Base-by-base conservation (phyloP, 2,113 vertebrate genomes). In the Varanus salvator region DNA sequence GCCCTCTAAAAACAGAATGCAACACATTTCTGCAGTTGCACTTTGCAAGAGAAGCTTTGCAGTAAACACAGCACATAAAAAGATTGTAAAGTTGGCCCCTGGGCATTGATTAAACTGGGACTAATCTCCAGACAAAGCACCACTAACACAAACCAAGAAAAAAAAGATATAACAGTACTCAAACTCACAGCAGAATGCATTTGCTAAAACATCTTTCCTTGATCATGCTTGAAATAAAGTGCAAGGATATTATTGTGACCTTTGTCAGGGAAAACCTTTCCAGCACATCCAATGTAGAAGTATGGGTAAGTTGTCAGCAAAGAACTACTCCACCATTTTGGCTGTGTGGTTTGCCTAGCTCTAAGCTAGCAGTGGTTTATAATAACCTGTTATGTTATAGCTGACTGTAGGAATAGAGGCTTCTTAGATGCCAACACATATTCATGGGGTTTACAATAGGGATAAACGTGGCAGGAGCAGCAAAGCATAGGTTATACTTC, bases 291-390 rank as follows among this genome's bases (percentile, higher is more conserved):
- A 74, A 69, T 69, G 82, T 84, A 72, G 69, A 92, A 93, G 84
- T 57, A 75, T 3, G 85, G 80, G 91, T 52, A 88, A 80, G 9
- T 1, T 89, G 69, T 80, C 64, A 90, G 64, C 84, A 85, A 68
- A 38, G 75, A 90, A 87, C 85, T 52, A 27, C 87, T 92, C 80
- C 91, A 89, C 92, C 87, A 86, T 78, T 89, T 88, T 89, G 84
- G 90, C 1, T 0, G 17, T 86, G 85, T 86, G 78, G 75, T 14
- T 91, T 78, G 2, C 2, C 54, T 87, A 77, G 69, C 64, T 14
- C 23, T 86, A 50, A 87, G 72, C 86, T 93, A 92, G 87, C n/a
- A 82, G 66, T 48, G 88, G 52, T 76, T 89, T 86, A 57, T 83
- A 90, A 89, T 90, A 86, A 91, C 64, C 54, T 81, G 23, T 44